Base-by-base conservation (phyloP, 2,113 vertebrate genomes). In the Rhagologus leucostigma region DNA sequence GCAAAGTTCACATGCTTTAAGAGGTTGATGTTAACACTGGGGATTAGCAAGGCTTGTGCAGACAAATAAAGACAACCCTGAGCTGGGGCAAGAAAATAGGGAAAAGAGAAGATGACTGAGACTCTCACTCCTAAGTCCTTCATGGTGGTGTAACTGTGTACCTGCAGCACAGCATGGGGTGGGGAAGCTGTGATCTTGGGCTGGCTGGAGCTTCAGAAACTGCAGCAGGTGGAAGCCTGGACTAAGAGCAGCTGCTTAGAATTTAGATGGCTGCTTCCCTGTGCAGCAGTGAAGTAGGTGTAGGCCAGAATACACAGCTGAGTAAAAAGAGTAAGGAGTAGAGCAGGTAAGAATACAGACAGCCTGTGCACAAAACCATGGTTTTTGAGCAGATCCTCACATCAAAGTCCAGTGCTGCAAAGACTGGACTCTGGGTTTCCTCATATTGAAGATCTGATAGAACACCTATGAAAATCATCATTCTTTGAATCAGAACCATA, bases 101-200 rank as follows among this genome's bases (percentile, higher is more conserved):
- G 16, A 78, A 64, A 90, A 71, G 26, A 52, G 32, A 70, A 60
- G 32, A 56, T 16, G 16, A 41, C 11, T 64, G 55, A 20, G 35
- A 41, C 35, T 52, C 20, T 52, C 46, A 37, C 30, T 75, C 46
- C 42, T 41, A 46, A 32, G 37, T 63, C 60, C 27, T 74, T 49
- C 42, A 44, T 3, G 44, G 44, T 39, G 16, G 22, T 24, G 11
- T 6, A 29, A 41, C 22, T 4, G 10, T 60, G 47, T 62, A 52
- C 49, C 32, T 32, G 4, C 35, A 53, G 49, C 59, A 67, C 41
- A 52, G 78, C 8, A 24, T 0, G 0, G 46, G 5, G 11, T 24
- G 35, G 27, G 33, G 13, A 70, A 29, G 33, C 26, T 84, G 47
- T 8, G 29, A 52, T 24, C 30, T 33, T n/a, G 33, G 4, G 7